A percentile compares a stretch with the other conserved stretches of the same genome.
Evolutionary conservation across 2,888 invertebrate species (phyloP).

Genomic region (Hipparchia sbordonii): DNA sequence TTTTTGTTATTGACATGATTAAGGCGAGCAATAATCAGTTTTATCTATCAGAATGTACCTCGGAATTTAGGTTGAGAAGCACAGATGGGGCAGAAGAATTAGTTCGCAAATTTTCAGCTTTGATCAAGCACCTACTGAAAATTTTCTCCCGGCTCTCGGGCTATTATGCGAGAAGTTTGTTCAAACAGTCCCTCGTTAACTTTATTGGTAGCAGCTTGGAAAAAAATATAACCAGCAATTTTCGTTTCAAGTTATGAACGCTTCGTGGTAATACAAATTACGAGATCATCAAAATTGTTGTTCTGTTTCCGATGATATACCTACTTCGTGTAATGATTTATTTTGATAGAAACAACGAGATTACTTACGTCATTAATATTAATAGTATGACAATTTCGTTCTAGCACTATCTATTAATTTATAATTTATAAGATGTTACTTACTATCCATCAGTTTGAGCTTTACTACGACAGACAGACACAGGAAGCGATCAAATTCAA

Average conservation of each 20-base stretch:
- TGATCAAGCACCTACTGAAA: neutral
- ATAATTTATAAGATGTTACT: too few relatives aligned
- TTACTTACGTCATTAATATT: slow-evolving; percentile 8
- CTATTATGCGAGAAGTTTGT: slow-evolving; percentile 25
- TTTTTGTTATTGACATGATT: too few relatives aligned
- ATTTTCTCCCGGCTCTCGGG: neutral
- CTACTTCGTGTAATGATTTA: neutral
- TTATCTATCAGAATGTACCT: too few relatives aligned
- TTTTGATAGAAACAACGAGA: slow-evolving; percentile 5
- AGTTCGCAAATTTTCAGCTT: neutral
- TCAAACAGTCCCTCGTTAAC: slow-evolving; percentile 52
- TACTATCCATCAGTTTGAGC: too few relatives aligned
- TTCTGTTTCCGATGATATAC: slow-evolving; percentile 3
- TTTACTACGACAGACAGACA: too few relatives aligned
- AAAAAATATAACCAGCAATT: slow-evolving; percentile 31
- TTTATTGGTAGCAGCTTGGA: slow-evolving; percentile 36
- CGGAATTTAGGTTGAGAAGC: too few relatives aligned
- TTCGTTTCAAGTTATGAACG: slow-evolving; percentile 21
- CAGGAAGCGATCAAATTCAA: too few relatives aligned
- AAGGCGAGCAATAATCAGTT: too few relatives aligned
- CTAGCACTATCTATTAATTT: neutral
- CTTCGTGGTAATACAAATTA: slow-evolving; percentile 23
- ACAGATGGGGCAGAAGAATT: too few relatives aligned
- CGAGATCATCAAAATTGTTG: slow-evolving; percentile 11
- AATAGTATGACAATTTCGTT: neutral